phyloP scores from a whole-genome alignment of 2,888 invertebrate genomes.

The Gnatocerus cornutus region DNA sequence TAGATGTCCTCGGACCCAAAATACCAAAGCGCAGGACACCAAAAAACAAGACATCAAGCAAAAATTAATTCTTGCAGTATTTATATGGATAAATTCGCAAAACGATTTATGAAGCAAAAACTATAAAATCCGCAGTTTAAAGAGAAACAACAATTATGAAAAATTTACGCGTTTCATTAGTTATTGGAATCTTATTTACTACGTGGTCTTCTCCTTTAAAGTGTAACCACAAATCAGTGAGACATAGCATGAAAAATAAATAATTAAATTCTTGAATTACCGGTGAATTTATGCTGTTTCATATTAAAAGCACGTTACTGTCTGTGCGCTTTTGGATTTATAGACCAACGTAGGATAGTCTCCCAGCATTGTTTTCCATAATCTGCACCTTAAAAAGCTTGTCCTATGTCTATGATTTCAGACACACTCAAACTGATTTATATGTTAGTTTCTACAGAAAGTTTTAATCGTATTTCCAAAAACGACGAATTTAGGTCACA shows the following conservation, averaged over 20 bases:
- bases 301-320: constrained; percentile 38
- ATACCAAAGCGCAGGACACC: too few relatives aligned
- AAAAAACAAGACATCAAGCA: too few relatives aligned
- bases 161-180: too few relatives aligned
- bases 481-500: too few relatives aligned
- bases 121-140: too few relatives aligned
- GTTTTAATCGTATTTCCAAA: too few relatives aligned
- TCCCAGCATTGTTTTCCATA: constrained; percentile 37
- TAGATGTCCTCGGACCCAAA: too few relatives aligned
- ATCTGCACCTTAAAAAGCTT: constrained; percentile 18
- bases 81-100: too few relatives aligned
- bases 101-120: not conserved
- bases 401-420: constrained; percentile 1
- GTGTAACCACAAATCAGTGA: constrained; percentile 28
- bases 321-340: constrained; percentile 29
- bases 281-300: constrained; percentile 29
- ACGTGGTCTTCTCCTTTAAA: constrained; percentile 34
- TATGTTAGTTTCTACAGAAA: not conserved
- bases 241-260: constrained; percentile 35
- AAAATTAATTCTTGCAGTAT: too few relatives aligned
- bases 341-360: constrained; percentile 33
- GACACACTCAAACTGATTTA: constrained; percentile 8
- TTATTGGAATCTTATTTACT: constrained; percentile 32
- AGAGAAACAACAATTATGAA: too few relatives aligned
- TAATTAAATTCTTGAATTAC: constrained; percentile 39